Percentiles rank a stretch among this genome's conserved stretches.
These are phyloP conservation scores for Cantharis rustica DNA, from an alignment of 2,888 invertebrate genomes.

Conservation along the genomic window DNA sequence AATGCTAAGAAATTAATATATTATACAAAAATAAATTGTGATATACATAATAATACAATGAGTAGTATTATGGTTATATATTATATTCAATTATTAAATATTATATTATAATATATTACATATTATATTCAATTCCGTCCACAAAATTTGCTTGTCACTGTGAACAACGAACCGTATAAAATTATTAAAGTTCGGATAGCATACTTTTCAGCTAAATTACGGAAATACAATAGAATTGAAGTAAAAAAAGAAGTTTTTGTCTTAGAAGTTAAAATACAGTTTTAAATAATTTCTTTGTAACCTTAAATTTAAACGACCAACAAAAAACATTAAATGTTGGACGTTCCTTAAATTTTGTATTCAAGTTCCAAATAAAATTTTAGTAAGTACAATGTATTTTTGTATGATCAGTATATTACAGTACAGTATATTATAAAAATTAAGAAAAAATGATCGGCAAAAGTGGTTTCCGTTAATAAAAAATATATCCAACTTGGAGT, in stretches of 20 bases:
- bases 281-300: not conserved
- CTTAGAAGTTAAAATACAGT: not conserved
- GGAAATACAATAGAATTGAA: not conserved
- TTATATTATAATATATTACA: too few species aligned
- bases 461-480: not conserved
- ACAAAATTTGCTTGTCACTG: not conserved
- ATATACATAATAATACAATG: not conserved
- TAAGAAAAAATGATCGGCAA: not conserved
- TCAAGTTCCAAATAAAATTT: not conserved
- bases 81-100: not conserved
- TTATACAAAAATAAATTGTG: not conserved
- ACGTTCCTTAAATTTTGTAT: not conserved
- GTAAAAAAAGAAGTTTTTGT: not conserved
- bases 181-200: not conserved
- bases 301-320: not conserved
- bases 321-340: not conserved
- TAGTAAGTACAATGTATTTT: too few species aligned
- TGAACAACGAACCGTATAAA: not conserved
- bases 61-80: not conserved
- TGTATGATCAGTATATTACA: not conserved
- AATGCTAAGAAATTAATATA: not conserved
- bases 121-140: not conserved
- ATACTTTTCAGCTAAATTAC: not conserved
- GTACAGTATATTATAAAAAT: too few species aligned
- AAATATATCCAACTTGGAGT: not conserved